A percentile compares a stretch with the other conserved stretches of the same genome.
Evolutionary conservation across 2,113 vertebrate species (phyloP).

Genomic region (Formicarius rufipectus): DNA sequence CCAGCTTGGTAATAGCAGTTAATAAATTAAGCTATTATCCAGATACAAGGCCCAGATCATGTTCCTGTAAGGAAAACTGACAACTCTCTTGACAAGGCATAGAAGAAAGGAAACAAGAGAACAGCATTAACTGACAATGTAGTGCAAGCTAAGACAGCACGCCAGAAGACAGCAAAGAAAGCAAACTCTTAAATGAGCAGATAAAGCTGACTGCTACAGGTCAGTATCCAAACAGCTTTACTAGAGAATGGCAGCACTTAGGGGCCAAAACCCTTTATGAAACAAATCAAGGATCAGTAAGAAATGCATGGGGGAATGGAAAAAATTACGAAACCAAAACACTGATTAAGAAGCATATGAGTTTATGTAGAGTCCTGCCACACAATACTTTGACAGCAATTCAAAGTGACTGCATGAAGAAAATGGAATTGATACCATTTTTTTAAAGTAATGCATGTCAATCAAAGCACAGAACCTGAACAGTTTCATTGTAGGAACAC

Average conservation of each 20-base stretch:
- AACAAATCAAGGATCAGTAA: neutral
- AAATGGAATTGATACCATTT: conserved; percentile 15
- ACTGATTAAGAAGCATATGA: neutral
- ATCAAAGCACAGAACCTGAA: neutral
- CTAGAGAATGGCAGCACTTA: neutral
- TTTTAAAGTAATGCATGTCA: neutral
- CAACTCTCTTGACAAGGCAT: neutral
- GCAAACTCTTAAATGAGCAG: neutral
- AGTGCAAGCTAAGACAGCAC: neutral
- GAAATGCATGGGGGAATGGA: neutral
- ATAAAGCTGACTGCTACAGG: neutral
- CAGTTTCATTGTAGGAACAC: conserved; percentile 27
- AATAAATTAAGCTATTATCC: neutral
- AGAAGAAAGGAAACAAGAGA: neutral
- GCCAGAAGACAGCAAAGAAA: neutral
- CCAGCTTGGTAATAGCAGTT: neutral
- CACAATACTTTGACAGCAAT: conserved; percentile 42
- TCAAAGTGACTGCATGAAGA: conserved; percentile 40
- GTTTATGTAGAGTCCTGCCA: conserved; percentile 59
- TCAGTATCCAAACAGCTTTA: neutral
- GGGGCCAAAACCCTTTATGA: neutral
- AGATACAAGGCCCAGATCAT: neutral
- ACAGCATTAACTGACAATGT: accelerated
- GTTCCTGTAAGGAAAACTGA: neutral
- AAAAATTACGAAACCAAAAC: conserved; percentile 50